phyloP scores from a whole-genome alignment of 2,797 vertebrate genomes.

The Cryptoblepharus egeriae region DNA sequence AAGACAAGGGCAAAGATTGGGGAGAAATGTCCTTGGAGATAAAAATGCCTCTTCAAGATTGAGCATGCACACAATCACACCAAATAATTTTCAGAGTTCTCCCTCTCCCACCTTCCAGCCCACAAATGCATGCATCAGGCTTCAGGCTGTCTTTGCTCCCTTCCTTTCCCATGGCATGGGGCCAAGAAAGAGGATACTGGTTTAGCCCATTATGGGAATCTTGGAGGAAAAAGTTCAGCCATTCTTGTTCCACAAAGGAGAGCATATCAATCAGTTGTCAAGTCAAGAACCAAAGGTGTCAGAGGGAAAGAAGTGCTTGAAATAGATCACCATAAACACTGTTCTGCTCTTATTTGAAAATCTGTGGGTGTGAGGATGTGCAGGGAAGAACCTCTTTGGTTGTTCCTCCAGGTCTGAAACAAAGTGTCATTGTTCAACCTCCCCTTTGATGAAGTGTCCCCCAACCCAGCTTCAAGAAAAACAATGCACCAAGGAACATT shows the following conservation, averaged over 20 bases:
- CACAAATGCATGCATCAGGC: conserved; percentile 48
- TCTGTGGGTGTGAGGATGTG: neutral
- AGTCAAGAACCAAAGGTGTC: conserved; percentile 7
- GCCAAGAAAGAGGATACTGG: conserved; percentile 49
- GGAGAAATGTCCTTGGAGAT: conserved; percentile 20
- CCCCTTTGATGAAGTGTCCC: conserved; percentile 45
- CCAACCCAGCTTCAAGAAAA: conserved; percentile 44
- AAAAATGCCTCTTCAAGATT: conserved; percentile 49
- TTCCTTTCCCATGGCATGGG: conserved; percentile 68
- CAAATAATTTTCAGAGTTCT: conserved; percentile 66
- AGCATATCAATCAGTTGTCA: conserved; percentile 64
- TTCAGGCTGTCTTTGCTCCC: conserved; percentile 42
- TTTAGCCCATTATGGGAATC: conserved; percentile 44
- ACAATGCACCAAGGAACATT: conserved; percentile 16
- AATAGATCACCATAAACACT: conserved; percentile 37
- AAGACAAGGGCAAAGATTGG: conserved; percentile 25
- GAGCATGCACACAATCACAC: conserved; percentile 41
- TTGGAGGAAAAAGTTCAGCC: conserved; percentile 64
- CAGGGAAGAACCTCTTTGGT: neutral
- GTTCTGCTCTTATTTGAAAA: conserved; percentile 19
- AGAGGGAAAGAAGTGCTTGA: conserved; percentile 43
- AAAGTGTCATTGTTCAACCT: conserved; percentile 34
- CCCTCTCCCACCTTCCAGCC: neutral
- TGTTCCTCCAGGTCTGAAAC: conserved; percentile 41
- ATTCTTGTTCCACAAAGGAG: conserved; percentile 67